These are phyloP conservation scores for Tenthredo distinguenda DNA, from an alignment of 2,888 invertebrate genomes.

Conservation along the genomic window DNA sequence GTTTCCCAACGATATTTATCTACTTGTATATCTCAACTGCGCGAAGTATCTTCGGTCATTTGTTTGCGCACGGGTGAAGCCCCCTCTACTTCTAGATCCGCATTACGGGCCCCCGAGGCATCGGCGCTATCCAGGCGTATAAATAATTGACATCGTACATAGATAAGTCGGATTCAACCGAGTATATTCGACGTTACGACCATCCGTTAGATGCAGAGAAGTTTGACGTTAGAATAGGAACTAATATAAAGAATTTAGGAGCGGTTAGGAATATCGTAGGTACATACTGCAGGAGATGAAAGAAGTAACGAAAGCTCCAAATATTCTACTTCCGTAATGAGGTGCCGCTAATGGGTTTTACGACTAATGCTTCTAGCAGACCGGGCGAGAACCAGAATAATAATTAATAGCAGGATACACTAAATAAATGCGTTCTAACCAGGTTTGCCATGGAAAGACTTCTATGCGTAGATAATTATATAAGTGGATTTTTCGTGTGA, in stretches of 20 bases:
- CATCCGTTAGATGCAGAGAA: constrained; percentile 39
- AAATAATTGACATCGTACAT: constrained; percentile 56
- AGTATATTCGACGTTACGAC: constrained; percentile 37
- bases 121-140: constrained; percentile 52
- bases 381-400: constrained; percentile 38
- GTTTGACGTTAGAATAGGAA: constrained; percentile 53
- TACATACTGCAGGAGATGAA: constrained; percentile 2
- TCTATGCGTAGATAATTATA: constrained; percentile 38
- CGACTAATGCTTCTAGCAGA: constrained; percentile 33
- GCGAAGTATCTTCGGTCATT: constrained; percentile 45
- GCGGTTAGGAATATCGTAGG: neutral
- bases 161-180: constrained; percentile 52
- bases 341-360: constrained; percentile 52
- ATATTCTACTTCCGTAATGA: constrained; percentile 52
- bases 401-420: constrained; percentile 51
- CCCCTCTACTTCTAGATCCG: constrained; percentile 27
- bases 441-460: neutral
- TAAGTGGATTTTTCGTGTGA: constrained; percentile 23
- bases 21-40: constrained; percentile 52
- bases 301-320: constrained; percentile 36
- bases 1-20: constrained; percentile 47
- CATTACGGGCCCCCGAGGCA: constrained; percentile 48
- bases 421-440: constrained; percentile 46
- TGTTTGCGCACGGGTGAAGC: constrained; percentile 38
- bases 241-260: constrained; percentile 48